A percentile compares a stretch with the other conserved stretches of the same genome.
These are phyloP conservation scores for Micromys minutus DNA, from an alignment of 2,113 vertebrate species.

Conservation along the genomic window DNA sequence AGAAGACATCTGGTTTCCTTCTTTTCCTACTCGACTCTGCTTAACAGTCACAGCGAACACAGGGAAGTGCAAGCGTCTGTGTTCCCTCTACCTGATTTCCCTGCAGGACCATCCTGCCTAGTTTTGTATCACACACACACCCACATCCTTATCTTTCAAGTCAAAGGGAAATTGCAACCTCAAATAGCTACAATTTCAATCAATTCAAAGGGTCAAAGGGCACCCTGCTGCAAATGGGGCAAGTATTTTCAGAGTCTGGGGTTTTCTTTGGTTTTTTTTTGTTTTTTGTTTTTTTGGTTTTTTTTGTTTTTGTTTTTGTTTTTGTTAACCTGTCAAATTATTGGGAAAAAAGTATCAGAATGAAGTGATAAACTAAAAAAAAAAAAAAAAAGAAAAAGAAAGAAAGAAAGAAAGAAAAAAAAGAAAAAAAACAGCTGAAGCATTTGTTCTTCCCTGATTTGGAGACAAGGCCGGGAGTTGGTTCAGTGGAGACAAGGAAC, in stretches of 20 bases:
- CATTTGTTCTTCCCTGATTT: not conserved
- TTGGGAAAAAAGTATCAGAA: not conserved
- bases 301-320: rapidly evolving
- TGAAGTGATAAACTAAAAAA: too few species aligned
- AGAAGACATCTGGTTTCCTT: conserved; percentile 21
- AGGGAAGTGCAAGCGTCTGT: not conserved
- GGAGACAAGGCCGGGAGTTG: not conserved
- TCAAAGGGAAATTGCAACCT: conserved; percentile 1
- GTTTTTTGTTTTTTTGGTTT: not conserved
- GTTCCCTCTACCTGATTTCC: not conserved
- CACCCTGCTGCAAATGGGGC: not conserved
- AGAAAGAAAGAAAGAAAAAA: too few species aligned
- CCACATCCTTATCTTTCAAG: not conserved
- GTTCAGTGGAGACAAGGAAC: not conserved
- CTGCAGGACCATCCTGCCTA: not conserved
- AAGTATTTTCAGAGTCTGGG: not conserved
- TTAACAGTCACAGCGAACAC: conserved; percentile 12
- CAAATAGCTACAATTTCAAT: not conserved
- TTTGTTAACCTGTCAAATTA: too few species aligned
- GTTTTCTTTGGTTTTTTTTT: not conserved
- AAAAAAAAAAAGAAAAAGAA: too few species aligned
- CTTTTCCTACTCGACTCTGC: not conserved
- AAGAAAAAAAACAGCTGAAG: not conserved
- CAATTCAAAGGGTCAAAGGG: not conserved
- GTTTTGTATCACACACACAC: not conserved